phyloP scores from a whole-genome alignment of 2,113 vertebrate genomes.

The Echinops telfairi region DNA sequence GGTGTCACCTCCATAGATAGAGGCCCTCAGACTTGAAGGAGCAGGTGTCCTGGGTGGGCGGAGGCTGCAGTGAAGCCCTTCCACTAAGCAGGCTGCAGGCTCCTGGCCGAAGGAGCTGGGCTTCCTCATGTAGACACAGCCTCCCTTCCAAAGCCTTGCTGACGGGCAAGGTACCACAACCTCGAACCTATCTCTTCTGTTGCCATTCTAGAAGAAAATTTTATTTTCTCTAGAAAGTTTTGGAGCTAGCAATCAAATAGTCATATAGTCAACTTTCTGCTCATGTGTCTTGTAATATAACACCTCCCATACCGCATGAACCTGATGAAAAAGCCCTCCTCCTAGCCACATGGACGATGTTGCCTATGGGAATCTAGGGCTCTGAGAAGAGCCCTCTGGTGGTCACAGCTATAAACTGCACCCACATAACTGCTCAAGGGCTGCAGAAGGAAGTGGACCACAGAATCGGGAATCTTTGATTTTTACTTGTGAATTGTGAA shows the following conservation, averaged over 20 bases:
- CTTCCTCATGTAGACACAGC: background rate
- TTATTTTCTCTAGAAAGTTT: constrained; percentile 48
- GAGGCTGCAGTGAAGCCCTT: background rate
- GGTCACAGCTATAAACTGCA: constrained; percentile 36
- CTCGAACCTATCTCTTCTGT: constrained; percentile 33
- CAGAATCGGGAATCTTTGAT: background rate
- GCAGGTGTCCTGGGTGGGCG: background rate
- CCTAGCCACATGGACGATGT: background rate
- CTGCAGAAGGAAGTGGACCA: background rate
- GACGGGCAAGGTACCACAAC: background rate
- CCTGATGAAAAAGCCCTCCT: constrained; percentile 8
- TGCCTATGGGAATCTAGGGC: background rate
- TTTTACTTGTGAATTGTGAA: too few relatives aligned
- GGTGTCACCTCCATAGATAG: background rate
- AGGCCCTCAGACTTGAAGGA: background rate
- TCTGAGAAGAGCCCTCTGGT: constrained; percentile 63
- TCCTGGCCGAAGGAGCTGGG: background rate
- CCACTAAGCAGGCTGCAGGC: background rate
- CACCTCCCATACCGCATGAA: constrained; percentile 1
- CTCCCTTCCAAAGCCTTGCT: background rate
- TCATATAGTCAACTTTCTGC: background rate
- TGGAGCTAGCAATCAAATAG: background rate
- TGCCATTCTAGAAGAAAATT: constrained; percentile 10
- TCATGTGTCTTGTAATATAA: constrained; percentile 2
- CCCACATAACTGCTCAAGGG: background rate